phyloP scores from a whole-genome alignment of 2,888 invertebrate species.

The Meliscaeva auricollis region DNA sequence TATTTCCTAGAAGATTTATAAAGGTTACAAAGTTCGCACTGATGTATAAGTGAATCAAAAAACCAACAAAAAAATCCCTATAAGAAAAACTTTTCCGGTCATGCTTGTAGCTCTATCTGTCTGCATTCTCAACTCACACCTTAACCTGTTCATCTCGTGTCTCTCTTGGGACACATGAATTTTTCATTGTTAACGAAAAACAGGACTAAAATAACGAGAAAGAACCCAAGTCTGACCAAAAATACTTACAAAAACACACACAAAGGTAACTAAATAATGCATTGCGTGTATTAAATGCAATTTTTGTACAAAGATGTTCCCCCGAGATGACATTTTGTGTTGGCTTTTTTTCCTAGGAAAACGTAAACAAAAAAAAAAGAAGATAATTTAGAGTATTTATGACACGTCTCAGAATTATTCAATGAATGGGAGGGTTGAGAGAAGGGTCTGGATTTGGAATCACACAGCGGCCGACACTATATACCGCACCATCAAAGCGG shows the following conservation, averaged over 20 bases:
- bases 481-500: neutral
- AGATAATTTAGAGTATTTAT: slow-evolving; percentile 63
- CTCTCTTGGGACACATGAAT: slow-evolving; percentile 70
- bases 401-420: slow-evolving; percentile 64
- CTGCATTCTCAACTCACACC: slow-evolving; percentile 39
- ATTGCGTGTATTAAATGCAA: slow-evolving; percentile 75
- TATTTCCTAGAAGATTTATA: slow-evolving; percentile 72
- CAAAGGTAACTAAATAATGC: slow-evolving; percentile 68
- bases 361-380: slow-evolving; percentile 16
- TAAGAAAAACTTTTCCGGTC: slow-evolving; percentile 50
- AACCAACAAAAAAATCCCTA: neutral
- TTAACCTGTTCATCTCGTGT: neutral
- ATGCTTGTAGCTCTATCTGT: slow-evolving; percentile 10
- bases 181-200: slow-evolving; percentile 65
- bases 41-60: slow-evolving; percentile 6
- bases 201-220: slow-evolving; percentile 46
- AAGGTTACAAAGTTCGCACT: slow-evolving; percentile 59
- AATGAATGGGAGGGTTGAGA: slow-evolving; percentile 35
- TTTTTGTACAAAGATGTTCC: slow-evolving; percentile 73
- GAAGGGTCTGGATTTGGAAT: neutral
- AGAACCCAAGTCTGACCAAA: slow-evolving; percentile 35
- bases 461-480: too few relatives aligned
- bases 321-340: slow-evolving; percentile 42
- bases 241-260: slow-evolving; percentile 28
- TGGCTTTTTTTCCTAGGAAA: neutral